Conservation (phyloP, 2,113 vertebrate genomes). For the Crotalus viridis region DNA sequence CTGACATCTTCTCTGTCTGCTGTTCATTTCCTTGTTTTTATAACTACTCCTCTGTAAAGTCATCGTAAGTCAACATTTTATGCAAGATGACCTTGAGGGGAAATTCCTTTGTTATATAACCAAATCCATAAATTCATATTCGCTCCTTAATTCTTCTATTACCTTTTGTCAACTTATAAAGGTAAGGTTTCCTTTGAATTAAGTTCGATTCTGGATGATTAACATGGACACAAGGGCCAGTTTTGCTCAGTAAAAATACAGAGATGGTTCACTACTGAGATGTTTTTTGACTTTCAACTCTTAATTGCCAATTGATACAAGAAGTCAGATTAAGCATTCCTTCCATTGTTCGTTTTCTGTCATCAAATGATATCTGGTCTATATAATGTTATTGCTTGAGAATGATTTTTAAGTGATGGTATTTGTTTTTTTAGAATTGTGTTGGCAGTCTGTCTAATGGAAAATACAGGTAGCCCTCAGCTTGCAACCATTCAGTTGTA, state of each 20-base stretch:
- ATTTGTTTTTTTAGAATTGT: not conserved
- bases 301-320: not conserved
- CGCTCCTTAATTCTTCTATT: not conserved
- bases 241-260: not conserved
- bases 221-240: not conserved
- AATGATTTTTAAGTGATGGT: not conserved
- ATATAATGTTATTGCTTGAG: not conserved
- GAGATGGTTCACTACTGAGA: not conserved
- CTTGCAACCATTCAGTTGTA: not conserved
- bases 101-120: slow-evolving; percentile 15
- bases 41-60: slow-evolving; percentile 18
- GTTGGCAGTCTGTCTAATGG: not conserved
- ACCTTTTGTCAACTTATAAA: not conserved
- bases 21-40: slow-evolving; percentile 34
- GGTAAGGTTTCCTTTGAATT: not conserved
- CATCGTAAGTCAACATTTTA: not conserved
- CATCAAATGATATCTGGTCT: not conserved
- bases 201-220: not conserved
- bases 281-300: not conserved
- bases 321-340: not conserved
- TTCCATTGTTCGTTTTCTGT: not conserved
- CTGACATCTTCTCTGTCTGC: slow-evolving; percentile 35
- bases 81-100: slow-evolving; percentile 48
- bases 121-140: slow-evolving; percentile 31
- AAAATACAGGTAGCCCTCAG: not conserved